Base-by-base conservation (phyloP, 2,888 invertebrate genomes). In the Cheilosia variabilis region DNA sequence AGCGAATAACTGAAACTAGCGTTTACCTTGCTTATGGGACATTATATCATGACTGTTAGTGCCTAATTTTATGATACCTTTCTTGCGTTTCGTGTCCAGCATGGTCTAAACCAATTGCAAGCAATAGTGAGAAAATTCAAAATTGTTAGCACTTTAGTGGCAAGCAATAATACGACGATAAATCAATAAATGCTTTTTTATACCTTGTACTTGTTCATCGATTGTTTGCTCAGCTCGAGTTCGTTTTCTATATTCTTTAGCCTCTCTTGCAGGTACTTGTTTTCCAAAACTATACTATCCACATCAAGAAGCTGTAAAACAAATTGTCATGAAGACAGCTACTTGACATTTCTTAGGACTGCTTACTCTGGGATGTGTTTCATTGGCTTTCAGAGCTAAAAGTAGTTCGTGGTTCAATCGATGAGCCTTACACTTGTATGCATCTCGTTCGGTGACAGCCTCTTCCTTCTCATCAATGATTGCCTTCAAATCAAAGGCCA, bases 401-500 rank as follows among this genome's bases (percentile, higher is more conserved):
- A 95, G 95, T 19, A 97, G 93, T 90, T 97, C 96, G 88, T 96
- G 95, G 91, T 97, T 97, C 24, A 97, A 93, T 10, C 97, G 93
- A 90, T 96, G 96, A 3, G 96, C 96, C 93, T 97, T 97, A 88
- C 94, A 95, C 90, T 96, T 96, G 90, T 96, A 97, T 27, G 96
- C 96, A 91, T 97, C 97, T 80, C 97, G 93, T 90, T 97, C 97
- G 5, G 94, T 95, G 19, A 95, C 94, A 41, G 96, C 91, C 90
- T 97, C 97, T 89, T 97, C 97, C 90, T 97, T 97, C 90, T 97
- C 97, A 91, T 97, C 97, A 55, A 97, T 91, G 34, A 96, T 94
- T 6, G 95, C 94, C 90, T 96, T 95, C 41, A 97, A 93, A 91
- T 97, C 97, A 57, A 95, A 93, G 89, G 96, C 95, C 60, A 97